These are phyloP conservation scores for Pleuronectes platessa DNA, from an alignment of 2,113 vertebrate genomes.

Conservation along the genomic window DNA sequence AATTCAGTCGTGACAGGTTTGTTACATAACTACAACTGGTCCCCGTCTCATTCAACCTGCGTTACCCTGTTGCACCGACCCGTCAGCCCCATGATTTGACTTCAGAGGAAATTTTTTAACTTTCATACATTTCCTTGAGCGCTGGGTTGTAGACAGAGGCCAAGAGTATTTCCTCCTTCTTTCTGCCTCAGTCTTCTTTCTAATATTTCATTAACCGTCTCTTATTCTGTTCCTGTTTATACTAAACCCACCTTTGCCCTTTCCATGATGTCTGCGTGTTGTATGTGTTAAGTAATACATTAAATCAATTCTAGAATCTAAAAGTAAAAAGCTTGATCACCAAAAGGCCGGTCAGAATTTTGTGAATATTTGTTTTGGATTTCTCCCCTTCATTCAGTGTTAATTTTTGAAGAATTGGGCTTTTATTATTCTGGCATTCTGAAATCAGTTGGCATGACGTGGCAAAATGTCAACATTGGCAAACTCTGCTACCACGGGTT, in stretches of 20 bases:
- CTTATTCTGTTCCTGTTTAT: background rate
- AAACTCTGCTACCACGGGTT: no score
- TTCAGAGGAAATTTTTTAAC: slow-evolving; percentile 40
- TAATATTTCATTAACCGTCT: slow-evolving; percentile 1
- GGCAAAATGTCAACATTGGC: no score
- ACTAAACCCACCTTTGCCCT: background rate
- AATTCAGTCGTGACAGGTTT: slow-evolving; percentile 14
- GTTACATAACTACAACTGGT: slow-evolving; percentile 1
- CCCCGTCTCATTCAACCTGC: slow-evolving; percentile 1
- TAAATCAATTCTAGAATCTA: background rate
- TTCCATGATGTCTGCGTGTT: background rate
- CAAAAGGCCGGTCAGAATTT: no score
- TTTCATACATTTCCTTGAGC: slow-evolving; percentile 25
- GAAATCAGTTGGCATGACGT: no score
- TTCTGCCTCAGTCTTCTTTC: background rate
- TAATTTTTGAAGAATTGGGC: no score
- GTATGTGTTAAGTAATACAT: background rate
- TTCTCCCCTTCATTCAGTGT: no score
- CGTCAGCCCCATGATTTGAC: slow-evolving; percentile 17
- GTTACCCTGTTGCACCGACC: background rate
- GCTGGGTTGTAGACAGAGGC: background rate
- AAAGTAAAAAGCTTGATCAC: no score
- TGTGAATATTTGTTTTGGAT: no score
- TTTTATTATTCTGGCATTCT: no score
- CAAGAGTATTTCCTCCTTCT: background rate